Percentiles rank a stretch among this genome's conserved stretches.
These are phyloP conservation scores for Oncopeltus fasciatus DNA, from an alignment of 1,140 invertebrate genomes.

Conservation along the genomic window DNA sequence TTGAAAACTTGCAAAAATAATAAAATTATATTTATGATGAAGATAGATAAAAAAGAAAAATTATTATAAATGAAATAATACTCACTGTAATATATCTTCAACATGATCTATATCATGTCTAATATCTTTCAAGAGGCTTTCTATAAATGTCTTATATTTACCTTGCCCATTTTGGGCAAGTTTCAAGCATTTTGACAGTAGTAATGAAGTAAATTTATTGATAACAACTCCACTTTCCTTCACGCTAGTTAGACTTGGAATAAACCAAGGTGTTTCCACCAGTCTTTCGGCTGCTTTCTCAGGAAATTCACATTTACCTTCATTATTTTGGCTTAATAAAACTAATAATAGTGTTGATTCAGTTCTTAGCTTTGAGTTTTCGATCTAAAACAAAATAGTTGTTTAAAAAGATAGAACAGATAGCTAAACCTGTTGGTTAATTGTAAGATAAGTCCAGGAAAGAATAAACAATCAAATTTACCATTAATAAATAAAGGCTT, in stretches of 20 bases:
- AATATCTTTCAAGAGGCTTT: constrained; percentile 35
- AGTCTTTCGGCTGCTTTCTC: constrained; percentile 36
- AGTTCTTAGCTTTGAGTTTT: constrained; percentile 9
- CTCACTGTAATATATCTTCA: constrained; percentile 28
- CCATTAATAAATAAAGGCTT: no score
- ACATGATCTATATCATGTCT: constrained; percentile 34
- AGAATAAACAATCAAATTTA: no score
- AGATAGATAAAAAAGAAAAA: background rate
- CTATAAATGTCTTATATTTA: constrained; percentile 24
- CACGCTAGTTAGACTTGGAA: constrained; percentile 26
- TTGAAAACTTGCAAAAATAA: no score
- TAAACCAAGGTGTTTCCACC: constrained; percentile 34
- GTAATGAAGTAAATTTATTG: constrained; percentile 35
- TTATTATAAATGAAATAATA: constrained; percentile 11
- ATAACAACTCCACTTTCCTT: constrained; percentile 35
- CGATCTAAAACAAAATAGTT: constrained; percentile 16
- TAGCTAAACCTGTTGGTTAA: no score
- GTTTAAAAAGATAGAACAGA: no score
- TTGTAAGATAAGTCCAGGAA: no score
- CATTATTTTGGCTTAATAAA: constrained; percentile 14
- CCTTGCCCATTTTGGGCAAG: background rate
- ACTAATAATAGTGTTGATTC: constrained; percentile 17
- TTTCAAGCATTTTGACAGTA: constrained; percentile 31
- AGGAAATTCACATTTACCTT: constrained; percentile 29
- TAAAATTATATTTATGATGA: background rate